Evolutionary conservation across 2,888 invertebrate species (phyloP), one percentile per base, ranked within the genome.

Genomic region (Steinernema hermaphroditum): DNA sequence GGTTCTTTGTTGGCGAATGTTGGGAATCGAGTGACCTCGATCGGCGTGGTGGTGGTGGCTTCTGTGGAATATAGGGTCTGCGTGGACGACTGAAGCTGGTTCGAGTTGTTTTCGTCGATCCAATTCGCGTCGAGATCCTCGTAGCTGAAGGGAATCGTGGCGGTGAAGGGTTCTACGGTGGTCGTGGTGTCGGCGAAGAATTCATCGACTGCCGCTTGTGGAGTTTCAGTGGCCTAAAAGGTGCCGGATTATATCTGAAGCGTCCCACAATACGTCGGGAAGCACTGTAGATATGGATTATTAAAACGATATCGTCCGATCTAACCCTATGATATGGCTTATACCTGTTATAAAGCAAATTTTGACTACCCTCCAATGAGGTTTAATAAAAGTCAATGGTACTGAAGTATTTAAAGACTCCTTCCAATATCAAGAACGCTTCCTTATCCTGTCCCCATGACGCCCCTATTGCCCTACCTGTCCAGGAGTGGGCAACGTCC

Each of bases 61-160:
- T n/a, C n/a, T 22, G 54, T 54, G 24, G 54, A 49, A 41, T 41
- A 41, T 46, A 19, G 6, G 46, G 50, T 50, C 1, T 19, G 2
- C 22, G 19, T 19, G 62, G 29, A 16, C 27, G 29, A n/a, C n/a
- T n/a, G n/a, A n/a, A n/a, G 62, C 16, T 62, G 22, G 24, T 54
- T 29, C 6, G 62, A 62, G 32, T 62, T 62, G 62, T 62, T 62
- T 32, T 62, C 62, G 62, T 62, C 62, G 62, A 62, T 62, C 62
- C 62, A 62, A 16, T 62, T 62, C 16, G 62, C 62, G 62, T 62
- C 62, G 16, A 62, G 62, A 19, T 62, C 62, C 29, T 62, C 62
- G 32, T 62, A 62, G 62, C 16, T 62, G 62, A 62, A 62, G 29
- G 62, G 62, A 14, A 62, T 62, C 2, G 62, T 62, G 12, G 62